Percentiles rank a stretch among this genome's conserved stretches.
These are phyloP conservation scores for Pheosia tremula DNA, from an alignment of 2,888 invertebrate genomes.

Conservation along the genomic window DNA sequence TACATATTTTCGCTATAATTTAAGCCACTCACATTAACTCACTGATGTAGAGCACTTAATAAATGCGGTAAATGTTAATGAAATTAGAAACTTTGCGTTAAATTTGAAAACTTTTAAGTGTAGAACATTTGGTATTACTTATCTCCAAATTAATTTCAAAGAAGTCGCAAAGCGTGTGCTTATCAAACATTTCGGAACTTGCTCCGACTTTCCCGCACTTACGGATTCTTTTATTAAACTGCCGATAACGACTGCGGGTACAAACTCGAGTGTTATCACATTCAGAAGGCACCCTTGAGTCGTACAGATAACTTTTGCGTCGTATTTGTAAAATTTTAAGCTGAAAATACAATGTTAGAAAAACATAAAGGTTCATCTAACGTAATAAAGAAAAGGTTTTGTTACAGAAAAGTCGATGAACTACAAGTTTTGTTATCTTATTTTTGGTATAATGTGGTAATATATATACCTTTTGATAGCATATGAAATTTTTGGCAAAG, in stretches of 20 bases:
- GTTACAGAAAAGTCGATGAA: too few relatives aligned
- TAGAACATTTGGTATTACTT: neutral
- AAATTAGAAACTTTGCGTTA: too few relatives aligned
- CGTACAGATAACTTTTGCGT: neutral
- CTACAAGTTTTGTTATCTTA: too few relatives aligned
- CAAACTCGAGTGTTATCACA: neutral
- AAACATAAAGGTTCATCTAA: too few relatives aligned
- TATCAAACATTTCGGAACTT: neutral
- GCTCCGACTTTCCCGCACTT: conserved; percentile 1
- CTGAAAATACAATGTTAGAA: neutral
- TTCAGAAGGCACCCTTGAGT: neutral
- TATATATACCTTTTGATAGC: too few relatives aligned
- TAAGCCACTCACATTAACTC: too few relatives aligned
- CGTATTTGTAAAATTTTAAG: neutral
- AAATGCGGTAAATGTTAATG: too few relatives aligned
- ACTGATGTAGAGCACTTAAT: too few relatives aligned
- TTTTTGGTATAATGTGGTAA: too few relatives aligned
- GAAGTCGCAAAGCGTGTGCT: neutral
- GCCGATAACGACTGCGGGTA: neutral
- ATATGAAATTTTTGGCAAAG: too few relatives aligned
- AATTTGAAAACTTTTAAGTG: neutral
- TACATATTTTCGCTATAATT: too few relatives aligned
- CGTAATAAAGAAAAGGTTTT: too few relatives aligned
- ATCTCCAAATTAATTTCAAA: neutral
- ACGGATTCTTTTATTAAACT: neutral